Evolutionary conservation across 2,797 vertebrate species (phyloP).

Genomic region (Myripristis jacobus): DNA sequence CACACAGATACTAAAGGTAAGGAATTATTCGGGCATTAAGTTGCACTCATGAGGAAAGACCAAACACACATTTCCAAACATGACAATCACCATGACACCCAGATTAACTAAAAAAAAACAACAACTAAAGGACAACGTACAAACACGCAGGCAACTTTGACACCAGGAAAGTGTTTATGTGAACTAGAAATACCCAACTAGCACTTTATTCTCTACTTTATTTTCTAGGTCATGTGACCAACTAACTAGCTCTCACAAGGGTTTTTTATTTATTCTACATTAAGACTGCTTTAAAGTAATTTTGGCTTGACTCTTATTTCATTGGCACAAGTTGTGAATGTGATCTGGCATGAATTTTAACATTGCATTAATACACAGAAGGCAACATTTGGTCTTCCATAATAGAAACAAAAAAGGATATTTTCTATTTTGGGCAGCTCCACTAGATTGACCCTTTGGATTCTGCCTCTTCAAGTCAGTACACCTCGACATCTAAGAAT

Average conservation of each 20-base stretch:
- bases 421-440: conserved; percentile 31
- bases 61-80: conserved; percentile 46
- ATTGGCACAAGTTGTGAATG: conserved; percentile 48
- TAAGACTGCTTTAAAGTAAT: conserved; percentile 65
- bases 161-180: conserved; percentile 8
- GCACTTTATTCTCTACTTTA: conserved; percentile 54
- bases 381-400: conserved; percentile 73
- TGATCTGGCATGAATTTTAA: conserved; percentile 33
- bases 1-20: conserved; percentile 43
- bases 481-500: background rate
- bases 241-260: conserved; percentile 27
- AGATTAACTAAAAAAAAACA: conserved; percentile 36
- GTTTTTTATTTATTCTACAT: conserved; percentile 7
- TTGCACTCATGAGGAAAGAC: conserved; percentile 39
- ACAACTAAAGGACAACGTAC: conserved; percentile 21
- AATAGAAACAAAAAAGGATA: conserved; percentile 18
- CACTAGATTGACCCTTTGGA: conserved; percentile 15
- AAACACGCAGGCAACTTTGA: conserved; percentile 34
- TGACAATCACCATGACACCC: conserved; percentile 53
- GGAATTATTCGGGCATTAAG: conserved; percentile 10
- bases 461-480: conserved; percentile 36
- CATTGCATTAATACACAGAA: conserved; percentile 39
- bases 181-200: conserved; percentile 44
- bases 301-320: conserved; percentile 37
- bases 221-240: background rate